Evolutionary conservation across 2,888 invertebrate genomes (phyloP).

Genomic region (Phaonia tiefii): DNA sequence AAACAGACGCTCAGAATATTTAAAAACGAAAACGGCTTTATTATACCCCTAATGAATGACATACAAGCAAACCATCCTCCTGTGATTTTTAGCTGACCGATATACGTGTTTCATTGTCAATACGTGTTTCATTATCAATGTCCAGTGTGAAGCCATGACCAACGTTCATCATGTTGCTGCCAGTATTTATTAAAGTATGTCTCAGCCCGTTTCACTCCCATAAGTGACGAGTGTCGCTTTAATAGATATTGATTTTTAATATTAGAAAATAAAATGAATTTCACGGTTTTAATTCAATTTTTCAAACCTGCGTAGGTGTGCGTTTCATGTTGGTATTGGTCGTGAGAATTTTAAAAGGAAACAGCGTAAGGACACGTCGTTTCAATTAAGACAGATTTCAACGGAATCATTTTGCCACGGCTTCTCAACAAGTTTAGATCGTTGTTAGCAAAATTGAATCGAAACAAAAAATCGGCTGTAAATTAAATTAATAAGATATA

Average conservation of each 20-base stretch:
- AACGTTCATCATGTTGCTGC: not conserved
- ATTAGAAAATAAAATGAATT: constrained; percentile 39
- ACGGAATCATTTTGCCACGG: constrained; percentile 51
- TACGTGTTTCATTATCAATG: constrained; percentile 67
- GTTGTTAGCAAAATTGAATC: constrained; percentile 11
- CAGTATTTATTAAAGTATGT: no score
- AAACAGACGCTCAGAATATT: constrained; percentile 67
- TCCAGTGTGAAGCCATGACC: constrained; percentile 42
- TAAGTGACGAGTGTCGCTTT: not conserved
- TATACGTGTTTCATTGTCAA: constrained; percentile 23
- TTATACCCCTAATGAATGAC: constrained; percentile 5
- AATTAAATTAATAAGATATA: no score
- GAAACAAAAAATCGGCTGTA: constrained; percentile 2
- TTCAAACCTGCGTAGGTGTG: constrained; percentile 15
- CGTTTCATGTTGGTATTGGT: constrained; percentile 40
- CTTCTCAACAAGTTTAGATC: constrained; percentile 58
- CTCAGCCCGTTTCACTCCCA: not conserved
- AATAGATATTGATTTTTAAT: constrained; percentile 44
- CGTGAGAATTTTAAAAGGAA: constrained; percentile 66
- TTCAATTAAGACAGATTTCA: constrained; percentile 16
- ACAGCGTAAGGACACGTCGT: constrained; percentile 67
- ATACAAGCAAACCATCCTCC: not conserved
- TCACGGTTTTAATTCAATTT: not conserved
- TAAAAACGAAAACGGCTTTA: constrained; percentile 27
- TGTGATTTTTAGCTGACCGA: not conserved